phyloP scores from a whole-genome alignment of 1,140 invertebrate species.

The Hestina assimilis region DNA sequence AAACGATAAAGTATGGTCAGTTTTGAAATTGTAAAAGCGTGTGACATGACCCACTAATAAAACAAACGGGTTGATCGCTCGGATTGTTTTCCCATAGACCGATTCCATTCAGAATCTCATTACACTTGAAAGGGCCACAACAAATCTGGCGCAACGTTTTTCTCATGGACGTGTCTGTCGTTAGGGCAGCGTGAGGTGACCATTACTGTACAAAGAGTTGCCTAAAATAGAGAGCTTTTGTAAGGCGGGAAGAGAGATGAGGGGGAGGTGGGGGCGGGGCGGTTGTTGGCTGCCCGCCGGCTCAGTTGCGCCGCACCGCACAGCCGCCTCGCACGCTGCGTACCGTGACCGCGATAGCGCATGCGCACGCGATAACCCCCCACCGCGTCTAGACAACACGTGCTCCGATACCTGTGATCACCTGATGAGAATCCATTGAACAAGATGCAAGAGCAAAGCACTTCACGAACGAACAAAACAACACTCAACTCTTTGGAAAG shows the following conservation, averaged over 20 bases:
- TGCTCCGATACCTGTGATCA: slow-evolving; percentile 45
- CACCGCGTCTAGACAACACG: slow-evolving; percentile 52
- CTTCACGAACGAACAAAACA: slow-evolving; percentile 61
- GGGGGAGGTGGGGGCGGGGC: slow-evolving; percentile 66
- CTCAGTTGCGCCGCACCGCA: slow-evolving; percentile 72
- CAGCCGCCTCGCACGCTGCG: slow-evolving; percentile 64
- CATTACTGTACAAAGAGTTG: slow-evolving; percentile 77
- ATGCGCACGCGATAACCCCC: slow-evolving; percentile 62
- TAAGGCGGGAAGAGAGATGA: slow-evolving; percentile 63
- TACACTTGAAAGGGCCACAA: slow-evolving; percentile 71
- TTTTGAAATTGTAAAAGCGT: slow-evolving; percentile 20
- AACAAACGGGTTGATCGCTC: slow-evolving; percentile 50
- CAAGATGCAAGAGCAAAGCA: slow-evolving; percentile 75
- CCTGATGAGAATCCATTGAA: slow-evolving; percentile 35
- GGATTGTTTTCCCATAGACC: slow-evolving; percentile 71
- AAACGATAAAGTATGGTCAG: neutral
- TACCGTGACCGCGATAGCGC: slow-evolving; percentile 48
- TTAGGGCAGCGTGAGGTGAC: slow-evolving; percentile 75
- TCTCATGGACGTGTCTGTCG: slow-evolving; percentile 76
- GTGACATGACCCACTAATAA: slow-evolving; percentile 56
- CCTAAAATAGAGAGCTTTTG: slow-evolving; percentile 78
- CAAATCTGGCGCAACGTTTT: slow-evolving; percentile 69
- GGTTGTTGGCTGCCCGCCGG: slow-evolving; percentile 62
- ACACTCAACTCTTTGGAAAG: slow-evolving; percentile 73
- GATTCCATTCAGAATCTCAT: slow-evolving; percentile 74